phyloP scores from a whole-genome alignment of 2,797 vertebrate genomes.

The Simalia tracyae region DNA sequence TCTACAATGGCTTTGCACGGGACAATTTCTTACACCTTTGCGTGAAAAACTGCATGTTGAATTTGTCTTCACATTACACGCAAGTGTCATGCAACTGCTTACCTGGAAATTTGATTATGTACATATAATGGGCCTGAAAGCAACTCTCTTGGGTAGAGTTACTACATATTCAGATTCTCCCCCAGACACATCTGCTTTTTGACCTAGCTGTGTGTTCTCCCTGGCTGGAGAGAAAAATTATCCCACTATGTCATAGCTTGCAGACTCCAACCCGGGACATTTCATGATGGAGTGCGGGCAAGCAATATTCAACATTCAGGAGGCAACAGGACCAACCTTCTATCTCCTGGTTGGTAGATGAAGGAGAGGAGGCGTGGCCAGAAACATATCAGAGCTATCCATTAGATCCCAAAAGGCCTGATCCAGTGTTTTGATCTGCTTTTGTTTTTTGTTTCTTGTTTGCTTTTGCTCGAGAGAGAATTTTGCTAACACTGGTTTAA shows the following conservation, averaged over 20 bases:
- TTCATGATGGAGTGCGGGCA: background rate
- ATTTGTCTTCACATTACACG: background rate
- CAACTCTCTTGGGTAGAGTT: background rate
- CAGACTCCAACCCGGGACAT: background rate
- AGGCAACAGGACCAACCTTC: background rate
- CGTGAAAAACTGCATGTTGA: background rate
- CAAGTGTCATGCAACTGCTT: background rate
- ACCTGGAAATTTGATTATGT: background rate
- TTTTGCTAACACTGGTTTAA: background rate
- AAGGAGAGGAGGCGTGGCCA: background rate
- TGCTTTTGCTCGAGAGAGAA: background rate
- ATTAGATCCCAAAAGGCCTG: background rate
- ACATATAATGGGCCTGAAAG: background rate
- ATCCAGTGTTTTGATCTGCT: background rate
- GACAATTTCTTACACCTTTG: background rate
- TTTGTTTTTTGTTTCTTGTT: background rate
- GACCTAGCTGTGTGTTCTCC: background rate
- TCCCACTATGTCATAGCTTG: background rate
- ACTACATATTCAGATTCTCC: background rate
- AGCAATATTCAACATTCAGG: background rate
- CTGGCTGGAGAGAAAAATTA: background rate
- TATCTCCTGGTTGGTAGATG: background rate
- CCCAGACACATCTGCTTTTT: background rate
- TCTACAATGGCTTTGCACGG: background rate
- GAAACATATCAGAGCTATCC: background rate